Percentiles rank a stretch among this genome's conserved stretches.
These are phyloP conservation scores for Galerucella calmariensis DNA, from an alignment of 2,888 invertebrate species.

Conservation along the genomic window DNA sequence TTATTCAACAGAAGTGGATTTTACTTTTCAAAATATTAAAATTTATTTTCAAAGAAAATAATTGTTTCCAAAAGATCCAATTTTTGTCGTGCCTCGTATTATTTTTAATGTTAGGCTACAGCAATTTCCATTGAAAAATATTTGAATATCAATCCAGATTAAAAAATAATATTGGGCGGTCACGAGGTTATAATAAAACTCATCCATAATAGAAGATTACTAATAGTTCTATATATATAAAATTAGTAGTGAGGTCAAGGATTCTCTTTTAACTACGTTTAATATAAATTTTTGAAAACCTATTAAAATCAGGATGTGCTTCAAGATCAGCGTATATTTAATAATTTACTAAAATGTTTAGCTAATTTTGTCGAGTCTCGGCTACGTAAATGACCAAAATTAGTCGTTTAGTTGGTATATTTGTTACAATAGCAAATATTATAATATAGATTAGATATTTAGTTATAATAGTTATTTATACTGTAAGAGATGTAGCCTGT, in stretches of 20 bases:
- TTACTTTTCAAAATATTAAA: too few species aligned
- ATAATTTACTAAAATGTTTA: background rate
- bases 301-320: constrained; percentile 3
- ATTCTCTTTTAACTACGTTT: background rate
- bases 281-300: background rate
- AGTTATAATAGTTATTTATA: too few species aligned
- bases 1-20: too few species aligned
- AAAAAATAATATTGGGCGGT: background rate
- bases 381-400: background rate
- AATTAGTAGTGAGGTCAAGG: background rate
- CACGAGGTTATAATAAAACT: background rate
- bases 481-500: too few species aligned
- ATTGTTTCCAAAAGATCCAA: too few species aligned
- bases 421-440: too few species aligned
- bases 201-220: background rate
- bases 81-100: background rate
- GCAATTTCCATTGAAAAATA: too few species aligned
- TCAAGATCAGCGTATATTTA: background rate
- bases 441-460: too few species aligned
- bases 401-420: too few species aligned
- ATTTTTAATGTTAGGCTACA: background rate
- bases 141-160: background rate
- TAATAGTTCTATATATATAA: background rate
- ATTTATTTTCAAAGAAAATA: too few species aligned
- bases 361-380: background rate